phyloP scores from a whole-genome alignment of 2,888 invertebrate species.

The Odontomyia ornata region DNA sequence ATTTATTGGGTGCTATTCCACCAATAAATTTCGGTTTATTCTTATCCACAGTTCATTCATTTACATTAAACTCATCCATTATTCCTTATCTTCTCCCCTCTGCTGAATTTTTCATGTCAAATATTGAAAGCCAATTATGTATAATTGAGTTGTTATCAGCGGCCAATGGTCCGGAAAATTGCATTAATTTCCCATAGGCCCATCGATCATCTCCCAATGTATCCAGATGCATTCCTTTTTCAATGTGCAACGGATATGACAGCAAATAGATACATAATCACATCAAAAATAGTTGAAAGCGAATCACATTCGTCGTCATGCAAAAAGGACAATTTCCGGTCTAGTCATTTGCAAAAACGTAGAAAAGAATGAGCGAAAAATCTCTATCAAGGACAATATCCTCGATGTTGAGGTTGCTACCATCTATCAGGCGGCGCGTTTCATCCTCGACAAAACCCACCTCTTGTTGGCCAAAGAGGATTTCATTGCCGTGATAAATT shows the following conservation, averaged over 20 bases:
- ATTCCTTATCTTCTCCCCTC: too few species aligned
- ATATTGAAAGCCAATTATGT: not conserved
- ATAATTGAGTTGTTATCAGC: conserved; percentile 11
- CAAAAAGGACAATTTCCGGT: conserved; percentile 42
- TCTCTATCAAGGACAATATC: conserved; percentile 11
- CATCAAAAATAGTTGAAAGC: conserved; percentile 30
- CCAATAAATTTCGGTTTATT: too few species aligned
- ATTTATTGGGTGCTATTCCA: too few species aligned
- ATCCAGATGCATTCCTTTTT: not conserved
- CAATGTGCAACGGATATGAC: conserved; percentile 7
- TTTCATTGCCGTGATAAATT: conserved; percentile 33
- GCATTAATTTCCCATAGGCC: not conserved
- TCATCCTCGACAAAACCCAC: conserved; percentile 2
- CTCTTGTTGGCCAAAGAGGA: not conserved
- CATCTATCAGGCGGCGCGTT: conserved; percentile 34
- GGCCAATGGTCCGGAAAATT: conserved; percentile 5
- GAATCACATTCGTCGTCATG: not conserved
- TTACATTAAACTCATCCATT: too few species aligned
- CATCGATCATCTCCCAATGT: not conserved
- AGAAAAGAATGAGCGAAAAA: conserved; percentile 2
- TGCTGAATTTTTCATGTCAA: too few species aligned
- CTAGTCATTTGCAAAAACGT: conserved; percentile 19
- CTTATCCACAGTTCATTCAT: too few species aligned
- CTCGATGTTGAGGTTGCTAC: not conserved
- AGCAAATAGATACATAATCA: conserved; percentile 23